A percentile compares a stretch with the other conserved stretches of the same genome.
Evolutionary conservation across 2,797 vertebrate species (phyloP).

Genomic region (Streptopelia turtur): DNA sequence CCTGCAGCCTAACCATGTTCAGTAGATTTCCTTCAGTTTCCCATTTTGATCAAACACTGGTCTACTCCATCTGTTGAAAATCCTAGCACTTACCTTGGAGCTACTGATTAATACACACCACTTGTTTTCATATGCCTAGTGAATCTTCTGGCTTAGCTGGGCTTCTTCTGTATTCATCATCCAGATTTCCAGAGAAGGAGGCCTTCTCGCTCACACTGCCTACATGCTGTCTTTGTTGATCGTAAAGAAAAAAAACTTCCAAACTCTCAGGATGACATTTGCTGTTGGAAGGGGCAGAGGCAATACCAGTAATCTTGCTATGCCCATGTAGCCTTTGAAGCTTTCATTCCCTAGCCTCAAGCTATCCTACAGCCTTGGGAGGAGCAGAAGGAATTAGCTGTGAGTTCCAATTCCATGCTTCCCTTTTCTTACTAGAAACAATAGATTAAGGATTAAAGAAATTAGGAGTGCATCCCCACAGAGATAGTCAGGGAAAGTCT

Average conservation of each 20-base stretch:
- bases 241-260: background rate
- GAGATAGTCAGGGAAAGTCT: background rate
- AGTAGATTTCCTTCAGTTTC: background rate
- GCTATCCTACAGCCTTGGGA: background rate
- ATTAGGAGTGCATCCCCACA: background rate
- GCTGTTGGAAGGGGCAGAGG: background rate
- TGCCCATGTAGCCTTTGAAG: background rate
- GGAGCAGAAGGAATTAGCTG: background rate
- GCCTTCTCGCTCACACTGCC: background rate
- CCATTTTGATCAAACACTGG: background rate
- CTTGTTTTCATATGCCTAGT: background rate
- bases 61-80: background rate
- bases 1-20: background rate
- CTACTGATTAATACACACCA: background rate
- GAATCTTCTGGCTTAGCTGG: background rate
- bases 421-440: background rate
- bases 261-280: background rate
- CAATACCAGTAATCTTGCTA: accelerated
- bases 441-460: background rate
- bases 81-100: background rate
- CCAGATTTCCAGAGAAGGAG: background rate
- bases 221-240: background rate
- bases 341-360: background rate
- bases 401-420: background rate
- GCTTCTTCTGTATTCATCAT: background rate